These are phyloP conservation scores for Phragmatobia fuliginosa DNA, from an alignment of 2,888 invertebrate genomes.

Conservation along the genomic window DNA sequence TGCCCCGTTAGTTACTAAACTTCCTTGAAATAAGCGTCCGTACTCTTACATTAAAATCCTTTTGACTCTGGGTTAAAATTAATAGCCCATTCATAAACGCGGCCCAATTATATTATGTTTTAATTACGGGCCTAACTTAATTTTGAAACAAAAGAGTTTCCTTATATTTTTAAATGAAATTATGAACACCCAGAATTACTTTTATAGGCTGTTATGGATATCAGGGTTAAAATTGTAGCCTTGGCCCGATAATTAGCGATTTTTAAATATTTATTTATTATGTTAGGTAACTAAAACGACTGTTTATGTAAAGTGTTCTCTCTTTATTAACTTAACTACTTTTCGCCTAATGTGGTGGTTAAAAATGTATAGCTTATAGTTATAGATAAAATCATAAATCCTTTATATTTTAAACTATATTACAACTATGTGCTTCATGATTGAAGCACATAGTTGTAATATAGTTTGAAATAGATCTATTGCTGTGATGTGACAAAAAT, in stretches of 20 bases:
- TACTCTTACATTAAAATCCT: constrained; percentile 63
- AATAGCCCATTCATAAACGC: constrained; percentile 64
- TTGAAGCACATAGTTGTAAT: no score
- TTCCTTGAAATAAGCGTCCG: constrained; percentile 58
- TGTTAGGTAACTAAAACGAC: not conserved
- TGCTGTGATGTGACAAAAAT: no score
- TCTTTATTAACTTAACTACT: no score
- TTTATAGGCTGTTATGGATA: constrained; percentile 37
- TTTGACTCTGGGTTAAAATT: constrained; percentile 61
- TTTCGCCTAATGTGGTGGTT: no score
- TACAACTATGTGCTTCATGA: no score
- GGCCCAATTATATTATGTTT: constrained; percentile 64
- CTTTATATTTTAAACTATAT: no score
- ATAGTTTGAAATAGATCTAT: no score
- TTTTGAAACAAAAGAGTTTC: constrained; percentile 50
- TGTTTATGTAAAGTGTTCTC: not conserved
- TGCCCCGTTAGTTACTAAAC: constrained; percentile 58
- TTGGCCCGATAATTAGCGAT: constrained; percentile 30
- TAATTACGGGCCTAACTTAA: constrained; percentile 59
- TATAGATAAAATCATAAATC: no score
- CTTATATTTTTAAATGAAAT: constrained; percentile 51
- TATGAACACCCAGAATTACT: constrained; percentile 40
- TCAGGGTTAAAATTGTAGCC: constrained; percentile 39
- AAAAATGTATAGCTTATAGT: no score
- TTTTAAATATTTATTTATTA: not conserved